These are phyloP conservation scores for Bettongia penicillata DNA, from an alignment of 2,113 vertebrate species.

Conservation along the genomic window DNA sequence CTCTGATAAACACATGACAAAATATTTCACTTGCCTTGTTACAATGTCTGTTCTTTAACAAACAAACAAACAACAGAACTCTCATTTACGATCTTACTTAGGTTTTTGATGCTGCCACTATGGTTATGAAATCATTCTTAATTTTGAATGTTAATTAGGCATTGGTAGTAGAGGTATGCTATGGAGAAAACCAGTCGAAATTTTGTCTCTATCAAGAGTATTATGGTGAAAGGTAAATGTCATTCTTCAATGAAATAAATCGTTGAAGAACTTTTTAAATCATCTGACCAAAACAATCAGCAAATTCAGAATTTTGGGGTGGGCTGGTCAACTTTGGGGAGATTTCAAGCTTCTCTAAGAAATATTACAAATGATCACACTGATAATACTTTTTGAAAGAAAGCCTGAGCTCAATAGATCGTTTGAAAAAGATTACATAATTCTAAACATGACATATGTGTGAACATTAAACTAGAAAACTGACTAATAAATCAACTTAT, in stretches of 20 bases:
- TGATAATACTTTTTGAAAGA: constrained; percentile 32
- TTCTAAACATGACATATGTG: constrained; percentile 54
- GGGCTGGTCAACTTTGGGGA: not conserved
- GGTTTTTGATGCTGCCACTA: not conserved
- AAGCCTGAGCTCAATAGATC: constrained; percentile 41
- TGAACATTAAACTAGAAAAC: constrained; percentile 66
- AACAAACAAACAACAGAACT: too few relatives aligned
- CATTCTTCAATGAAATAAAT: constrained; percentile 35
- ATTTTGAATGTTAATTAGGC: constrained; percentile 24
- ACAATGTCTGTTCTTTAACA: too few relatives aligned
- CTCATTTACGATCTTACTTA: too few relatives aligned
- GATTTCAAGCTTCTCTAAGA: constrained; percentile 54
- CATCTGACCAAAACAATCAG: constrained; percentile 36
- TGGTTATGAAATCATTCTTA: constrained; percentile 23
- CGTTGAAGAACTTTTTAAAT: constrained; percentile 40
- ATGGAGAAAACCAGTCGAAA: constrained; percentile 42
- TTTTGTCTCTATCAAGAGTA: constrained; percentile 7
- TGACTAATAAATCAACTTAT: constrained; percentile 72
- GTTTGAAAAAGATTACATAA: constrained; percentile 25
- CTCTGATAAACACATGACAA: too few relatives aligned
- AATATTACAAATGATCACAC: constrained; percentile 38
- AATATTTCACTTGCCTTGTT: too few relatives aligned
- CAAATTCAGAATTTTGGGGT: not conserved
- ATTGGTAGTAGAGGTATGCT: constrained; percentile 7
- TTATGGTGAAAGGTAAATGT: not conserved